Evolutionary conservation across 2,113 vertebrate species (phyloP).

Genomic region (Protomyctophum bolini): DNA sequence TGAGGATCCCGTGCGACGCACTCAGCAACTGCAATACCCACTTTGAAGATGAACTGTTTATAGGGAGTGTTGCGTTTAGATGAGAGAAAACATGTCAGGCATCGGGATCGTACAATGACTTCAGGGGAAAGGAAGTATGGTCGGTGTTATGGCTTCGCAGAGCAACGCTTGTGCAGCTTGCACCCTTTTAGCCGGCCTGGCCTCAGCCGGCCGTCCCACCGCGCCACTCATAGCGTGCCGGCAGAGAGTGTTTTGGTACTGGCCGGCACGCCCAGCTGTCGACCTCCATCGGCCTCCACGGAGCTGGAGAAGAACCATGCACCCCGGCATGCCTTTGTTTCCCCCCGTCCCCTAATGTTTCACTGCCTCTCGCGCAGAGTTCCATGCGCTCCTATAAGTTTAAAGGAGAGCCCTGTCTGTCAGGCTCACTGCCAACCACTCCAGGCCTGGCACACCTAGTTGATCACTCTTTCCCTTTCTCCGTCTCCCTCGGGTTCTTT

Average conservation of each 20-base stretch:
- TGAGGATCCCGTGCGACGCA: too few species aligned
- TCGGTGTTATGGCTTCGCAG: not conserved
- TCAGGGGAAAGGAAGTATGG: not conserved
- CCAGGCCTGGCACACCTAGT: conserved; percentile 16
- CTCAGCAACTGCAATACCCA: not conserved
- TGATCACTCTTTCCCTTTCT: not conserved
- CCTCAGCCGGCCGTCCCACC: conserved; percentile 20
- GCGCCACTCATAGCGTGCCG: conserved; percentile 16
- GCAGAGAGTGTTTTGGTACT: conserved; percentile 35
- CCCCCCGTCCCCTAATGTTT: conserved; percentile 23
- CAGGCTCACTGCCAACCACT: conserved; percentile 6
- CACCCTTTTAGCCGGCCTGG: conserved; percentile 1
- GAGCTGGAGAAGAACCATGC: conserved; percentile 68
- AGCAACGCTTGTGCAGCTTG: conserved; percentile 16
- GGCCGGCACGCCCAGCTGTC: conserved; percentile 61
- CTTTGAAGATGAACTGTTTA: not conserved
- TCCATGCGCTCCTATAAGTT: conserved; percentile 43
- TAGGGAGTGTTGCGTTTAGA: not conserved
- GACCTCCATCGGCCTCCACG: conserved; percentile 50
- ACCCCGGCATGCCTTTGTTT: conserved; percentile 53
- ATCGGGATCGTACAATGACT: not conserved
- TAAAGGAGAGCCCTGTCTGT: conserved; percentile 7
- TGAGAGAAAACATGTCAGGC: not conserved
- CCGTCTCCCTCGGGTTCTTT: not conserved
- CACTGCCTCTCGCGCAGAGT: conserved; percentile 28